Evolutionary conservation across 1,140 invertebrate species (phyloP).

Genomic region (Rhizoglyphus robini): DNA sequence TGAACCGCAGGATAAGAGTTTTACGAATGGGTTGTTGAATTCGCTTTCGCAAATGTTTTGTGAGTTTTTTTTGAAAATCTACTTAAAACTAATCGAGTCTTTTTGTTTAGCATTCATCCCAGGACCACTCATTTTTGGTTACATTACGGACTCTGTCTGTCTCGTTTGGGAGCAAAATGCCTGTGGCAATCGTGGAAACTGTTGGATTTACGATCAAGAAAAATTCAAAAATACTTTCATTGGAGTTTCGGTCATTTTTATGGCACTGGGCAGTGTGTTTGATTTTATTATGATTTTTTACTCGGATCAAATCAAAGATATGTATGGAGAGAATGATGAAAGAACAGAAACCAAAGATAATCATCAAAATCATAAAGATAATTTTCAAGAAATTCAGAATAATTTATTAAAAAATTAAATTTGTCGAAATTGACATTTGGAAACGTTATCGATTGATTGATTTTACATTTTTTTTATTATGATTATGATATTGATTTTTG

Average conservation of each 20-base stretch:
- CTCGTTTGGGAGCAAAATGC: conserved; percentile 30
- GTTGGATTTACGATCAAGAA: conserved; percentile 31
- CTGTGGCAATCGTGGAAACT: conserved; percentile 30
- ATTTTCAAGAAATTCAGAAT: no score
- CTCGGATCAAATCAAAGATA: conserved; percentile 21
- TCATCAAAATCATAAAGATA: no score
- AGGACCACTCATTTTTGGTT: conserved; percentile 32
- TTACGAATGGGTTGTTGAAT: background rate
- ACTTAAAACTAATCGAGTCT: background rate
- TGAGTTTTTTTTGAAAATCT: no score
- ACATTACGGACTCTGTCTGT: conserved; percentile 30
- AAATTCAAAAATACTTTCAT: conserved; percentile 27
- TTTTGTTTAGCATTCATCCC: no score
- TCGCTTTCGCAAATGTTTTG: background rate
- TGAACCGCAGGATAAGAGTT: background rate
- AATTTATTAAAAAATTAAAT: no score
- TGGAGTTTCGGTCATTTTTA: conserved; percentile 22
- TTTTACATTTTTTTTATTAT: no score
- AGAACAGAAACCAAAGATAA: background rate
- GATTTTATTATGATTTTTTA: conserved; percentile 23
- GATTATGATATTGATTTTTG: no score
- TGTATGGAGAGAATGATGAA: conserved; percentile 24
- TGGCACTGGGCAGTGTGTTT: conserved; percentile 22
- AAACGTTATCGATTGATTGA: no score
- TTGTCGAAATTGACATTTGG: no score